phyloP scores from a whole-genome alignment of 2,113 vertebrate genomes.

The Choloepus hoffmanni region DNA sequence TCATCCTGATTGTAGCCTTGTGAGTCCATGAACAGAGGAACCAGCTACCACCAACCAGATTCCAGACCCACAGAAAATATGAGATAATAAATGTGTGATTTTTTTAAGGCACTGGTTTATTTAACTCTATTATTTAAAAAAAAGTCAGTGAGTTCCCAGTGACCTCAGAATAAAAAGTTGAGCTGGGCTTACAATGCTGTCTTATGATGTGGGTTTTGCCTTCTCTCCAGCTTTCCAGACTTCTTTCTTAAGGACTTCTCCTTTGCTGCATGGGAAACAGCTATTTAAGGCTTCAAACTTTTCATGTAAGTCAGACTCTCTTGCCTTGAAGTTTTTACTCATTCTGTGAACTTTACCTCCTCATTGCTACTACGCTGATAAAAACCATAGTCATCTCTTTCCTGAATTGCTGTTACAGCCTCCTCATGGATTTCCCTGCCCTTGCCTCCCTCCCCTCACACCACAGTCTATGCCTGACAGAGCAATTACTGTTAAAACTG shows the following conservation, averaged over 20 bases:
- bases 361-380: neutral
- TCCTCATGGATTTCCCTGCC: neutral
- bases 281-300: neutral
- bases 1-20: neutral
- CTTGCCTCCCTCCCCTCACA: neutral
- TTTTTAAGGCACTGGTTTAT: neutral
- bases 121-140: neutral
- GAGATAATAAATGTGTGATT: neutral
- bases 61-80: neutral
- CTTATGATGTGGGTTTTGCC: neutral
- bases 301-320: neutral
- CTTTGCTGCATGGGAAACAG: neutral
- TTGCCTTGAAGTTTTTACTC: neutral
- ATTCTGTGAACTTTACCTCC: neutral
- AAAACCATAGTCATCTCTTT: neutral
- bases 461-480: neutral
- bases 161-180: neutral
- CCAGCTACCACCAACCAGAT: neutral
- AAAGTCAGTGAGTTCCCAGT: neutral
- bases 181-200: neutral
- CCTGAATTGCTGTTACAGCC: neutral
- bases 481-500: constrained; percentile 1
- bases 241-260: neutral
- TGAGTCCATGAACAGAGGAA: neutral
- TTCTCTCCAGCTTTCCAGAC: neutral